Conservation (phyloP, 2,888 invertebrate genomes). For the Oxystoma pomonae region DNA sequence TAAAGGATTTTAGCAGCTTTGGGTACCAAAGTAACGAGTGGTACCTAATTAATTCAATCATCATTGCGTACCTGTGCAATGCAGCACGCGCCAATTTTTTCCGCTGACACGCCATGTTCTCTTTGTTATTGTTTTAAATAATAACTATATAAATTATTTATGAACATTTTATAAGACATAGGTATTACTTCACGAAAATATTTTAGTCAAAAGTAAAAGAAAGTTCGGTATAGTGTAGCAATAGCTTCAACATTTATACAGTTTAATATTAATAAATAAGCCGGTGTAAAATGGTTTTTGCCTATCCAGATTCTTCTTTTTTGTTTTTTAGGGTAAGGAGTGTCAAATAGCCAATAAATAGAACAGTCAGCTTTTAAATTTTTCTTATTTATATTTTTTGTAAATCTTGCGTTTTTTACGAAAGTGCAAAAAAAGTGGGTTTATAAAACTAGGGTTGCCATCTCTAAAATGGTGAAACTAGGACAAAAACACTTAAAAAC, state of each 20-base stretch:
- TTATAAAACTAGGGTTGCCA: too few species aligned
- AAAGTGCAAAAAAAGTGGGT: too few species aligned
- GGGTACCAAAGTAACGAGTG: too few species aligned
- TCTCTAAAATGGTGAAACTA: too few species aligned
- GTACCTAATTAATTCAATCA: background rate
- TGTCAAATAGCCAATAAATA: background rate
- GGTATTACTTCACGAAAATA: background rate
- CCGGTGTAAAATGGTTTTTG: background rate
- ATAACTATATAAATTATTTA: background rate
- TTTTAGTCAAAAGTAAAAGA: background rate
- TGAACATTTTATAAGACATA: background rate
- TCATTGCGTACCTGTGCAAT: background rate
- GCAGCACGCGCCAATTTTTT: background rate
- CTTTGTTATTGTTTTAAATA: background rate
- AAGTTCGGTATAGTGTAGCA: background rate
- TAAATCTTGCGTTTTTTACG: too few species aligned
- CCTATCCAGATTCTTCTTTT: background rate
- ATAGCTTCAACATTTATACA: background rate
- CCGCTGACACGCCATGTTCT: background rate
- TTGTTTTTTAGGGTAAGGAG: background rate
- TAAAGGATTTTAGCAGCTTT: too few species aligned
- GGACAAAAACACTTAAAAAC: too few species aligned
- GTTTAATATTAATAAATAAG: background rate
- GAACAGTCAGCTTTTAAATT: too few species aligned
- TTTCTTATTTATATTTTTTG: too few species aligned